phyloP scores from a whole-genome alignment of 2,888 invertebrate genomes.

The Apodemia zela region DNA sequence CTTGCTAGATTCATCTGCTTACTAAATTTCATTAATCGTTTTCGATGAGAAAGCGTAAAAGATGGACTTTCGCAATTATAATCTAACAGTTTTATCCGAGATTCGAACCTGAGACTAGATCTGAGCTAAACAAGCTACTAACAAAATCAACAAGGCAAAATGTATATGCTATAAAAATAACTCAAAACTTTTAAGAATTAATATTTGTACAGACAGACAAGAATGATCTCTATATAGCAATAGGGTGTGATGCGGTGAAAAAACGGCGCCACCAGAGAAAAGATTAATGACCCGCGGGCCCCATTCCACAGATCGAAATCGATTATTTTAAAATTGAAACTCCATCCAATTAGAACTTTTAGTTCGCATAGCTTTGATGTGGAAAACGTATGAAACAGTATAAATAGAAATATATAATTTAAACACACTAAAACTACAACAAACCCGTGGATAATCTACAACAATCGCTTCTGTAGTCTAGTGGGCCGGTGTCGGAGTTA shows the following conservation, averaged over 20 bases:
- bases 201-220: constrained; percentile 23
- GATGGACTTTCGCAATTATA: too few relatives aligned
- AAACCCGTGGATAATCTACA: too few relatives aligned
- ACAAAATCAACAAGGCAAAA: not conserved
- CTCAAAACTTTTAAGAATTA: not conserved
- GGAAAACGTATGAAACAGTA: not conserved
- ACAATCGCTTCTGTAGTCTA: too few relatives aligned
- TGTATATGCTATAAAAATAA: not conserved
- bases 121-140: not conserved
- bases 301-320: constrained; percentile 49
- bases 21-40: too few relatives aligned
- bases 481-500: too few relatives aligned
- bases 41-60: too few relatives aligned
- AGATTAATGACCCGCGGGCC: constrained; percentile 65
- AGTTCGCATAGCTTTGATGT: constrained; percentile 19
- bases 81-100: too few relatives aligned
- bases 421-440: too few relatives aligned
- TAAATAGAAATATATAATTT: not conserved
- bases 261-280: constrained; percentile 59
- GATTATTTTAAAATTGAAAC: constrained; percentile 48
- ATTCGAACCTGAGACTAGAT: too few relatives aligned
- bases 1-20: too few relatives aligned
- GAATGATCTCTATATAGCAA: constrained; percentile 42
- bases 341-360: constrained; percentile 45
- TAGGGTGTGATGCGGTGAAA: constrained; percentile 65